phyloP scores from a whole-genome alignment of 1,140 invertebrate genomes.

The Ceratitis capitata region DNA sequence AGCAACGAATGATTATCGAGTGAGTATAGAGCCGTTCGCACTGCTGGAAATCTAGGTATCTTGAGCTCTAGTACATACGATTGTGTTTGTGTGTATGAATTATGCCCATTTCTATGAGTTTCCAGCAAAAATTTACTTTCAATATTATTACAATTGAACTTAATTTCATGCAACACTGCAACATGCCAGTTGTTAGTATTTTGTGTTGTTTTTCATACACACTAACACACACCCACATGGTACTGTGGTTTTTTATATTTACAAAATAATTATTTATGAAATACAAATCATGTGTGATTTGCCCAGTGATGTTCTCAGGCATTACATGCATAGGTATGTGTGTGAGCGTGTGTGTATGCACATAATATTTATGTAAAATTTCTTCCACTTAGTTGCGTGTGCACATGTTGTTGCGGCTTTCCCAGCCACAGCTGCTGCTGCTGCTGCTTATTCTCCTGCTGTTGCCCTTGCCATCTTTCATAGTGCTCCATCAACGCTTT shows the following conservation, averaged over 20 bases:
- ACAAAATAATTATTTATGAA: neutral
- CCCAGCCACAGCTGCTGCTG: neutral
- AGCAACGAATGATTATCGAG: no score
- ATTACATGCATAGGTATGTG: neutral
- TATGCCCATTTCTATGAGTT: no score
- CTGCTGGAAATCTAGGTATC: no score
- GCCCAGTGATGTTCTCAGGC: neutral
- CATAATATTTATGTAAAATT: neutral
- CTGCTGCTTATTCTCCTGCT: neutral
- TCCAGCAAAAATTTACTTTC: neutral
- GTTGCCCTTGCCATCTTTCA: no score
- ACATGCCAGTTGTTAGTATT: conserved; percentile 13
- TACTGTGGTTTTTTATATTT: neutral
- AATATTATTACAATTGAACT: neutral
- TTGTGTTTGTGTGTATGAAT: no score
- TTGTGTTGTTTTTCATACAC: neutral
- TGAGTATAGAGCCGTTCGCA: no score
- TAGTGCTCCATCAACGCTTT: neutral
- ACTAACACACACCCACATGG: no score
- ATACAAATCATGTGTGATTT: neutral
- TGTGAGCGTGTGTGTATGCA: neutral
- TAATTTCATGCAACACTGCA: conserved; percentile 29
- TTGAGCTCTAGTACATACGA: no score
- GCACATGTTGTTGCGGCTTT: neutral
- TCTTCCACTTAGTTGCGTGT: neutral